Conservation (phyloP, 2,113 vertebrate genomes). For the Mobula hypostoma region DNA sequence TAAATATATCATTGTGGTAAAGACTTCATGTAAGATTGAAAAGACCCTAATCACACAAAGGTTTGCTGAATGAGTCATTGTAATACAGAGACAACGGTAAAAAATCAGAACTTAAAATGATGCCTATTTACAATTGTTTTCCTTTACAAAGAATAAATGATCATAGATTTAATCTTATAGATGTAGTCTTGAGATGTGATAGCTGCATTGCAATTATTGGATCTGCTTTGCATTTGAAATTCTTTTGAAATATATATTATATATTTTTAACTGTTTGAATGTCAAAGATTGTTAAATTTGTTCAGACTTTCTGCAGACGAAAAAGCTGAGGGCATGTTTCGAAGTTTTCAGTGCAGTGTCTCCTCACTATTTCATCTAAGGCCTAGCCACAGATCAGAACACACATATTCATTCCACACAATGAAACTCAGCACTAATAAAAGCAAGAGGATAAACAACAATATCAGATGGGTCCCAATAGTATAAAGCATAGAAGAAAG, state of each 20-base stretch:
- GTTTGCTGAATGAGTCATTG: slow-evolving; percentile 10
- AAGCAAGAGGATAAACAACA: too few relatives aligned
- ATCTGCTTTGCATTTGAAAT: background rate
- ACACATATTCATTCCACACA: too few relatives aligned
- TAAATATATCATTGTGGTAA: background rate
- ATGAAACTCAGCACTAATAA: too few relatives aligned
- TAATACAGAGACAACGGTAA: background rate
- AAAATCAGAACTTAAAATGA: slow-evolving; percentile 20
- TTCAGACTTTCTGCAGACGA: too few relatives aligned
- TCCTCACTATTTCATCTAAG: too few relatives aligned
- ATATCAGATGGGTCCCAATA: too few relatives aligned
- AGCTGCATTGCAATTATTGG: background rate
- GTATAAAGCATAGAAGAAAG: background rate
- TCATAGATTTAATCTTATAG: background rate
- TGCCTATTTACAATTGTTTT: background rate
- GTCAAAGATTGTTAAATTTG: too few relatives aligned
- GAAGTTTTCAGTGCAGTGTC: too few relatives aligned
- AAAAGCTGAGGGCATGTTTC: too few relatives aligned
- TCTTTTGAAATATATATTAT: background rate
- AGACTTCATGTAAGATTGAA: background rate
- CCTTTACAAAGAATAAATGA: slow-evolving; percentile 11
- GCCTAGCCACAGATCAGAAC: too few relatives aligned
- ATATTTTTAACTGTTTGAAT: background rate
- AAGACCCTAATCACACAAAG: background rate
- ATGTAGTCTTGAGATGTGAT: background rate